These are phyloP conservation scores for Calcarius lapponicus DNA, from an alignment of 2,797 vertebrate species.

Conservation along the genomic window DNA sequence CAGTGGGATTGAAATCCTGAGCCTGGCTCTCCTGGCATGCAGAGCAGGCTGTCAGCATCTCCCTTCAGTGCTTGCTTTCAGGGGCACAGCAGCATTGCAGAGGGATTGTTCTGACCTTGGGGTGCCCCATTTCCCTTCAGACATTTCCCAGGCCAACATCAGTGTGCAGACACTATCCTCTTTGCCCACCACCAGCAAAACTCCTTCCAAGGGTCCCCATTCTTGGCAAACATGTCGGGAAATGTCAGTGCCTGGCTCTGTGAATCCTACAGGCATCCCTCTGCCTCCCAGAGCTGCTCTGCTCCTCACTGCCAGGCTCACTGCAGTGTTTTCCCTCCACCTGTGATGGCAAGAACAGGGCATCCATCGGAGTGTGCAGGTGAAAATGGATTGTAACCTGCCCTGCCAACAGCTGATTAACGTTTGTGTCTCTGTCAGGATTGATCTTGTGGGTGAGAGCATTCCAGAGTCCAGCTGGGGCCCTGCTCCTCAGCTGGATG, in stretches of 20 bases:
- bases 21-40: neutral
- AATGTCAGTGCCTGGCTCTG: neutral
- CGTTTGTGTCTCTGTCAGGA: constrained; percentile 42
- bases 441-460: constrained; percentile 68
- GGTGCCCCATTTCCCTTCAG: neutral
- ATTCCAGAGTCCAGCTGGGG: constrained; percentile 42
- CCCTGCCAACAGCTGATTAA: constrained; percentile 66
- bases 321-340: neutral
- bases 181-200: neutral
- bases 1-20: neutral
- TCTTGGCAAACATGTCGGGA: neutral
- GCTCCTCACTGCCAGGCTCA: neutral
- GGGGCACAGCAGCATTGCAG: neutral
- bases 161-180: neutral
- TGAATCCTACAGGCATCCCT: neutral
- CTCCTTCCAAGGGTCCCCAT: neutral
- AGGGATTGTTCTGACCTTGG: neutral
- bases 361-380: constrained; percentile 67
- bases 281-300: neutral
- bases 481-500: neutral
- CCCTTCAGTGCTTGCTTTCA: neutral
- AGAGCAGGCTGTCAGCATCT: neutral
- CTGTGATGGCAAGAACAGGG: constrained; percentile 42
- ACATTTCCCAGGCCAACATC: neutral
- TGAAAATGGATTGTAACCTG: constrained; percentile 76